Base-by-base conservation (phyloP, 2,113 vertebrate species). In the Suncus etruscus region DNA sequence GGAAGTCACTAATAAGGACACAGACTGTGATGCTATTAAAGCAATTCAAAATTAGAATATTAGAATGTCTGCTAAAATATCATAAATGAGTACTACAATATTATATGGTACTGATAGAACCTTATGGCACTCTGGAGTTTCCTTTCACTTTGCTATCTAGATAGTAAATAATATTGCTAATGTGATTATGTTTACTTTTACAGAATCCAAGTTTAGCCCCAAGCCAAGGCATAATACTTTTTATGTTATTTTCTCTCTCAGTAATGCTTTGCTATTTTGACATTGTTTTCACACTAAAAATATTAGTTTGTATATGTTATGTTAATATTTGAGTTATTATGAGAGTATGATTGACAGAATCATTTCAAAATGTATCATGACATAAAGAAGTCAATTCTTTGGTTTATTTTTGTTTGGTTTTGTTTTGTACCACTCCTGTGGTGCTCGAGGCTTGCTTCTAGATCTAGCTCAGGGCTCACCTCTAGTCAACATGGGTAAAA, bases 1-100 rank as follows among this genome's bases (percentile, higher is more conserved):
- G 50, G 58, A 92, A 92, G 27, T 87, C 91, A 93, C 15, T 89
- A 95, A 92, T 65, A 94, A 39, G 66, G 65, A 95, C 65, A 94
- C 54, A 94, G 91, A 83, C 6, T 48, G 76, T 95, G 54, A 94
- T 92, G 47, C 54, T 96, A 92, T 86, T 91, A 93, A 72, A 70
- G 7, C 27, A 96, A 86, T 48, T 82, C 45, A 87, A 4, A 74
- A 95, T 69, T 3, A 95, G n/a, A 63, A 92, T 91, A 96, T 97
- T 95, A 95, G 78, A n/a, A n/a, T 86, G 5, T 93, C 54, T 68
- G 78, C 91, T 97, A 94, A 94, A 95, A 91, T 90, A 61, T 73
- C 58, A 32, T 11, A 75, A 54, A 83, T 10, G 22, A 81, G 20
- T 74, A 24, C 14, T 4, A 77, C 31, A 29, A 63, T 75, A 74